These are phyloP conservation scores for Hirtodrosophila duncani DNA, from an alignment of 2,888 invertebrate species.

Conservation along the genomic window DNA sequence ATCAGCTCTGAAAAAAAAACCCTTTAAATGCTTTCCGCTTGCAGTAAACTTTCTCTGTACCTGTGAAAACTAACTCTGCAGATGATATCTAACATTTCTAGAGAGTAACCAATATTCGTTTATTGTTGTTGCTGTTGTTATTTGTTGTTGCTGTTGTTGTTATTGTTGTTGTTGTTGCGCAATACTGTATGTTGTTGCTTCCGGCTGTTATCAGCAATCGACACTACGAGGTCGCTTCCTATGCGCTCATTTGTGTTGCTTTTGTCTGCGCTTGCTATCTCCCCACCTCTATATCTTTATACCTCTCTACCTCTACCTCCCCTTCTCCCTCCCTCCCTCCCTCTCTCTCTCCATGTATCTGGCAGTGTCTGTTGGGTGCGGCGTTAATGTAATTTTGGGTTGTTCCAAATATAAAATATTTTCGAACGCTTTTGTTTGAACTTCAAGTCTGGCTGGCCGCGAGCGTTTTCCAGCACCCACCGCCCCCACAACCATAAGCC, in stretches of 20 bases:
- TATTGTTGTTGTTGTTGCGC: conserved; percentile 30
- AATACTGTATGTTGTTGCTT: too few relatives aligned
- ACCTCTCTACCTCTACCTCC: not conserved
- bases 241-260: conserved; percentile 47
- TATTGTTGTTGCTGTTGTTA: conserved; percentile 20
- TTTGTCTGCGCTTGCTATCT: conserved; percentile 2
- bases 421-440: conserved; percentile 57
- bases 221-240: conserved; percentile 51
- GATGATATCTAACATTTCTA: too few relatives aligned
- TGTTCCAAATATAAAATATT: conserved; percentile 35
- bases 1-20: too few relatives aligned
- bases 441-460: conserved; percentile 39
- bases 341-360: conserved; percentile 5
- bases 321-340: not conserved
- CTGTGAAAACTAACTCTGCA: too few relatives aligned
- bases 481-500: too few relatives aligned
- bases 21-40: too few relatives aligned
- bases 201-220: conserved; percentile 70
- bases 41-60: conserved; percentile 28
- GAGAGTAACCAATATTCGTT: conserved; percentile 2
- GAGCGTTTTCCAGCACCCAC: conserved; percentile 25
- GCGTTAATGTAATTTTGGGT: conserved; percentile 60
- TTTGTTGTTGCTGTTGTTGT: conserved; percentile 16
- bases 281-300: not conserved
- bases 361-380: conserved; percentile 49